Evolutionary conservation across 2,113 vertebrate genomes (phyloP), one percentile per base, ranked within the genome.

Genomic region (Pelusios castaneus): DNA sequence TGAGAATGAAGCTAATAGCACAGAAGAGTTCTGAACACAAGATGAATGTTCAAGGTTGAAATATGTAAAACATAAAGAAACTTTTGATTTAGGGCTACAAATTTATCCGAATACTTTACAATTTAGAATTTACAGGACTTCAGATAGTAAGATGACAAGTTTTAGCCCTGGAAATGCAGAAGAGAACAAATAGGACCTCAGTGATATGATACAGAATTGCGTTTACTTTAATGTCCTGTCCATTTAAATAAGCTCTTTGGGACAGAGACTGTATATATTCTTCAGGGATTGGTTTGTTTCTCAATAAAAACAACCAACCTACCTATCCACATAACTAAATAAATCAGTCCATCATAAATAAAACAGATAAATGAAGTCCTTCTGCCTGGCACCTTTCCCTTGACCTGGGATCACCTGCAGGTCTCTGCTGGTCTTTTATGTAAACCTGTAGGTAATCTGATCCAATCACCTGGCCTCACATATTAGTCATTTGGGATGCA

Each of bases 31-130:
- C 89, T 70, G 75, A 51, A 84, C 0, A 0, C 80, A 63, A 84
- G 63, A 49, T 70, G 92, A 95, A 89, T 91, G 88, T 73, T 89
- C 14, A 93, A 91, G 63, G 88, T 87, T 91, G 55, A 60, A 38
- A 70, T 24, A 47, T 4, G 45, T n/a, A 89, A 87, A 82, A 10
- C 22, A 55, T 73, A 27, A 84, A 91, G 14, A 45, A 89, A 84
- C 77, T 21, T 22, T 31, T 60, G 22, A 92, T 93, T 79, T 56
- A 76, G 83, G 56, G 21, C 90, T 97, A 83, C 92, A 93, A 86
- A 80, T 77, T 93, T 82, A 89, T 83, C 38, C 60, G 6, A 76
- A 79, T 89, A 3, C 70, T 92, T 93, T 54, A 91, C 60, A 92
- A 70, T 82, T 92, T 91, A 58, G 85, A 88, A 83, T 76, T 13